A percentile compares a stretch with the other conserved stretches of the same genome.
Conservation (phyloP, 2,888 invertebrate species). For the Diadegma fenestrale region DNA sequence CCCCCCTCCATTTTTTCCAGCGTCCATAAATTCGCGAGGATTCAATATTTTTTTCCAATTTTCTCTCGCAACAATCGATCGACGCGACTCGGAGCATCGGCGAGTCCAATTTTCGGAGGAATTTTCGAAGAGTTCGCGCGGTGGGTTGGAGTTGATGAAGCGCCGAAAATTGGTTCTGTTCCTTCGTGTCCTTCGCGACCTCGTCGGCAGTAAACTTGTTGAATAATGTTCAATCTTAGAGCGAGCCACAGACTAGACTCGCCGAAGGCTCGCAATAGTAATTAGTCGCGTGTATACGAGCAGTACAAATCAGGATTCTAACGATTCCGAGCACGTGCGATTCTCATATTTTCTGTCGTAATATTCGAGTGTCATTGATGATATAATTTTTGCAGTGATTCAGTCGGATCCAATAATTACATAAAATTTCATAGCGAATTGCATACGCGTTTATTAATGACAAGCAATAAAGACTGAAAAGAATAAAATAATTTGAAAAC, state of each 20-base stretch:
- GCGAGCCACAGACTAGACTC: conserved; percentile 53
- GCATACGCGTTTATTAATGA: conserved; percentile 10
- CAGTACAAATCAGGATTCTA: conserved; percentile 25
- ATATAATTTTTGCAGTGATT: conserved; percentile 2
- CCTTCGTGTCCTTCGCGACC: neutral
- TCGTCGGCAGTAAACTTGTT: conserved; percentile 6
- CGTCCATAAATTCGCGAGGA: neutral
- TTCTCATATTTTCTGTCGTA: conserved; percentile 11
- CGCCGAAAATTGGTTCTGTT: neutral
- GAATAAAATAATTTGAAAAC: neutral
- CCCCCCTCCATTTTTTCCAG: neutral
- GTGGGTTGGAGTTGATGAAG: neutral
- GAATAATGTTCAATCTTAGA: conserved; percentile 29
- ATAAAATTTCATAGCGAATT: neutral
- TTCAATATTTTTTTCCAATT: neutral
- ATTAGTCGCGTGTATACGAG: conserved; percentile 27
- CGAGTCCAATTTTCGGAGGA: neutral
- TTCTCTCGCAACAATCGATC: neutral
- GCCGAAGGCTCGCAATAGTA: conserved; percentile 54
- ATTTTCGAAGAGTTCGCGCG: neutral
- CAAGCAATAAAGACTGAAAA: neutral
- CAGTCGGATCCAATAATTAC: conserved; percentile 7
- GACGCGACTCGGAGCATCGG: neutral
- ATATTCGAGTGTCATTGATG: conserved; percentile 27
- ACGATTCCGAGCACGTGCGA: conserved; percentile 53